Evolutionary conservation across 2,888 invertebrate species (phyloP).

Genomic region (Graphium colonna): DNA sequence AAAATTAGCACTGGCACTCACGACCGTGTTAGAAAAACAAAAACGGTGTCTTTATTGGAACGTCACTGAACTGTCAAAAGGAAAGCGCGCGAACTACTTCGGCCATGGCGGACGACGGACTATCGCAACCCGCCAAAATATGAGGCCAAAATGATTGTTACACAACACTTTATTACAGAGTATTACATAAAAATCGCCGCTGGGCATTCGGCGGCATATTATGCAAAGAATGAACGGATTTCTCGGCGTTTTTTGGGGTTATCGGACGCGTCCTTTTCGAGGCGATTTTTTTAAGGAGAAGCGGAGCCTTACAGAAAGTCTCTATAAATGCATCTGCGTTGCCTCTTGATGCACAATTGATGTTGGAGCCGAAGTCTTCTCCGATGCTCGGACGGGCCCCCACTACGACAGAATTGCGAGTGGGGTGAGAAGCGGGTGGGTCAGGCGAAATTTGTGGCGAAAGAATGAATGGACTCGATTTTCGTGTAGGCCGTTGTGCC

Average conservation of each 20-base stretch:
- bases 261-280: slow-evolving; percentile 44
- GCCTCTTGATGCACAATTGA: slow-evolving; percentile 17
- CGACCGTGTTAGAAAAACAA: slow-evolving; percentile 29
- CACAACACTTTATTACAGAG: slow-evolving; percentile 64
- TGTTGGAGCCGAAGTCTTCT: slow-evolving; percentile 1
- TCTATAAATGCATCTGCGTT: slow-evolving; percentile 31
- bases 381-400: slow-evolving; percentile 13
- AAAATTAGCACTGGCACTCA: slow-evolving; percentile 39
- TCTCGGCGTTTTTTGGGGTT: slow-evolving; percentile 52
- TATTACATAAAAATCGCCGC: slow-evolving; percentile 73
- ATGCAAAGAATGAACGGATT: slow-evolving; percentile 51
- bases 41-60: slow-evolving; percentile 24
- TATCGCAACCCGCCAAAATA: slow-evolving; percentile 67
- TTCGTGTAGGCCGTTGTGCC: background rate
- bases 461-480: slow-evolving; percentile 17
- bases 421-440: slow-evolving; percentile 10
- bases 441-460: slow-evolving; percentile 18
- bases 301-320: slow-evolving; percentile 32
- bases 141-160: slow-evolving; percentile 69
- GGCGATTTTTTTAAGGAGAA: slow-evolving; percentile 26
- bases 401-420: slow-evolving; percentile 12
- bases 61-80: slow-evolving; percentile 39
- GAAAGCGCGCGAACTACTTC: slow-evolving; percentile 52
- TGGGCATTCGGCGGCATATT: slow-evolving; percentile 50
- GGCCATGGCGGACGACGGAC: slow-evolving; percentile 57